Percentiles rank a stretch among this genome's conserved stretches.
Conservation (phyloP, 2,113 vertebrate species). For the Nestor notabilis region DNA sequence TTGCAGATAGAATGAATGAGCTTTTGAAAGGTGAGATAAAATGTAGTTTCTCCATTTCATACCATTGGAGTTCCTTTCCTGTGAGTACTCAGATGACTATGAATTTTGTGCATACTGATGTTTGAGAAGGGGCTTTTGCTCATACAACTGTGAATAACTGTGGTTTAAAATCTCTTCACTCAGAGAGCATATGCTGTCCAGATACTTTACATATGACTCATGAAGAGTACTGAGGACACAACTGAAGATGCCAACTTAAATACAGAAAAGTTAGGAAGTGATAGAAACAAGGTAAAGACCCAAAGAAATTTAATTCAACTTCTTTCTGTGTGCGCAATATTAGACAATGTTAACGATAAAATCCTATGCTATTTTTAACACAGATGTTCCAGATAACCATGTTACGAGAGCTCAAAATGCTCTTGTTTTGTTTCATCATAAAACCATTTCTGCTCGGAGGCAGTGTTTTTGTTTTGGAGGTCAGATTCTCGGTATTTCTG, state of each 20-base stretch:
- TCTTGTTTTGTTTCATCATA: background rate
- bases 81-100: background rate
- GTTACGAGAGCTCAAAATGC: background rate
- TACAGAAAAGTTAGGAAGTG: background rate
- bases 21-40: background rate
- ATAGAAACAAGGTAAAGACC: background rate
- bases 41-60: background rate
- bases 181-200: background rate
- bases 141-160: background rate
- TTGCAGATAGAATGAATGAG: background rate
- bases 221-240: background rate
- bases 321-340: background rate
- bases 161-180: constrained; percentile 24
- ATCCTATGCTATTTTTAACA: background rate
- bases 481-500: background rate
- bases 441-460: background rate
- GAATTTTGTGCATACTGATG: background rate
- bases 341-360: background rate
- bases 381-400: background rate
- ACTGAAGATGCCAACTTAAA: background rate
- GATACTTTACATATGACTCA: background rate
- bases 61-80: background rate
- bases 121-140: background rate
- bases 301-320: background rate
- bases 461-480: background rate